These are phyloP conservation scores for Hybognathus amarus DNA, from an alignment of 2,797 vertebrate species.

Conservation along the genomic window DNA sequence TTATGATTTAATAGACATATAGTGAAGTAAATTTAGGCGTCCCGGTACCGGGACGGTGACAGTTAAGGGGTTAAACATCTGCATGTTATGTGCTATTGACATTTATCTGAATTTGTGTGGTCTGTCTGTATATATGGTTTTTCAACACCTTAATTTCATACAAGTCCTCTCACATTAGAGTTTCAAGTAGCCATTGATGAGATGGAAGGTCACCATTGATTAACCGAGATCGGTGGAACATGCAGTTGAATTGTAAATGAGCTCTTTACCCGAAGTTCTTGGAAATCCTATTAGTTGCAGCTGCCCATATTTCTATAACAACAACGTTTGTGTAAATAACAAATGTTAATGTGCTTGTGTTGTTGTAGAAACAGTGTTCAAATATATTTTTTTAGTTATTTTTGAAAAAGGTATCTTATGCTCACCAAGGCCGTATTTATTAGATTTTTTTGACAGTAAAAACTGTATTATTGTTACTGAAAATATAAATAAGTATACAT, in stretches of 20 bases:
- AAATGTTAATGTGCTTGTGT: background rate
- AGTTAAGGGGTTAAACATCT: too few species aligned
- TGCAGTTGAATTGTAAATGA: constrained; percentile 16
- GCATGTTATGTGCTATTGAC: background rate
- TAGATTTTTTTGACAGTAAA: background rate
- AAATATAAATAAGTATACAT: too few species aligned
- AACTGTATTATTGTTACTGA: background rate
- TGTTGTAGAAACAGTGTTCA: background rate
- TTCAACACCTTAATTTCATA: background rate
- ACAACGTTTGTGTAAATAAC: background rate
- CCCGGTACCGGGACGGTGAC: too few species aligned
- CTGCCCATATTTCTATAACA: background rate
- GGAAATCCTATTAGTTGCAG: background rate
- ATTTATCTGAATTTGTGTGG: background rate
- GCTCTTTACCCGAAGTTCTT: background rate
- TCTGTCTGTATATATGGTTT: too few species aligned
- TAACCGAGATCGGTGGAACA: background rate
- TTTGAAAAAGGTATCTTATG: background rate
- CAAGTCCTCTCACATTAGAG: background rate
- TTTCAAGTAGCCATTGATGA: constrained; percentile 2
- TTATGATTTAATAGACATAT: too few species aligned
- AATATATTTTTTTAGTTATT: background rate
- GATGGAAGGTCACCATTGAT: background rate
- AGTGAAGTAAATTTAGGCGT: too few species aligned
- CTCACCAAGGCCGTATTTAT: background rate